Base-by-base conservation (phyloP, 2,797 vertebrate species). In the Balearica regulorum region DNA sequence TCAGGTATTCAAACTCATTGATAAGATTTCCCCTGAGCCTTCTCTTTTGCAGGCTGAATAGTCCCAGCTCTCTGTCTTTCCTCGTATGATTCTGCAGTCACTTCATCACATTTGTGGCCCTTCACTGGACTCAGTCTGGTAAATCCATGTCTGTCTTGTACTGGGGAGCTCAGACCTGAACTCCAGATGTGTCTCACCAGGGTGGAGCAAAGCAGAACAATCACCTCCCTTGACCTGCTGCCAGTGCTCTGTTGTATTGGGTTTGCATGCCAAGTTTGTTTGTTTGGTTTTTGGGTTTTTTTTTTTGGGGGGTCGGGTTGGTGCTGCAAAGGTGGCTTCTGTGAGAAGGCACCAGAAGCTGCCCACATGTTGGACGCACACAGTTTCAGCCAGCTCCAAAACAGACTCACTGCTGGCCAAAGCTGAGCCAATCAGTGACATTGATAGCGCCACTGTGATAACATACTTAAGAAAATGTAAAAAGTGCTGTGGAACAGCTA, bases 341-440 rank as follows among this genome's bases (percentile, higher is more conserved):
- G 18, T 41, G 8, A 57, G 33, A 64, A 72, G 29, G 12, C 8
- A 46, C 44, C 37, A 83, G 79, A 78, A 78, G 33, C 17, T 78
- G 35, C 35, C 6, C 5, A 10, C 19, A 17, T 49, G 19, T 21
- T 3, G 2, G 43, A 49, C 4, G 1, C 9, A 85, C 16, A 3
- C 20, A 66, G 18, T 57, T 85, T 81, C 10, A 26, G 11, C 29
- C 2, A 9, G 9, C 24, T 49, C 5, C 22, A 29, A 62, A 75
- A 49, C 2, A 11, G 26, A 31, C 17, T 58, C 2, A 0, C 10
- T 72, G 14, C 14, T 79, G 41, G 31, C 21, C 46, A 41, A 46
- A 60, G 15, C 17, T 60, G 39, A 60, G 29, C 12, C n/a, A 78
- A 9, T 44, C 1, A 2, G 4, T 1, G 1, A 37, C 1, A 3